Evolutionary conservation across 2,113 vertebrate genomes (phyloP), one percentile per base, ranked within the genome.

Genomic region (Osmerus eperlanus): DNA sequence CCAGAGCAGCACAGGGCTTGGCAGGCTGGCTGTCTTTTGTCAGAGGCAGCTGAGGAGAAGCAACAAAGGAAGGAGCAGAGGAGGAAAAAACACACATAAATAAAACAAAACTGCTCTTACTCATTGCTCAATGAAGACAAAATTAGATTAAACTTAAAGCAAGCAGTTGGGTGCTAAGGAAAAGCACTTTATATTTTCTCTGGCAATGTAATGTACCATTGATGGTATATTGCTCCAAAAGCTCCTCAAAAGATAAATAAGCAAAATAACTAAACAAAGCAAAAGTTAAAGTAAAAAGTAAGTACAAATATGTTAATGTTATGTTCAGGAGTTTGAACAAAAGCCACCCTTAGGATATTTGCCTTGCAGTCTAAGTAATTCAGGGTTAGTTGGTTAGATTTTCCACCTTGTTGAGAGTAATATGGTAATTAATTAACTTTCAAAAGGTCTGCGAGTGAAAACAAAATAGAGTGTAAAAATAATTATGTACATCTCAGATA

Each of bases 1-100:
- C 92, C 91, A 90, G 87, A 91, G 91, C 91, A 90, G 87, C 89
- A 85, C 88, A 78, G 79, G 87, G 89, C 88, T 92, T 91, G 91
- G 91, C 90, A 91, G 91, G 87, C 91, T 90, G 88, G 87, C 86
- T 89, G 86, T 90, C 89, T 91, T 93, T 92, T 93, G 92, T 93
- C 91, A 91, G 89, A 90, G 84, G 87, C 84, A 91, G 90, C 79
- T 80, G 87, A 87, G 84, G 86, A 90, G 85, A 90, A 68, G 88
- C 85, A 90, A 92, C 90, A 92, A 92, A 93, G 90, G 85, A 79
- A 84, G 78, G 71, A 86, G 82, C 77, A 83, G 85, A 81, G 81
- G 79, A 82, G 85, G 84, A 77, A 85, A 91, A 89, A 83, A 89
- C 63, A 88, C 87, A 89, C 73, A 84, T 91, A 91, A 91, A 92